Evolutionary conservation across 2,113 vertebrate species (phyloP).

Genomic region (Oreochromis niloticus): DNA sequence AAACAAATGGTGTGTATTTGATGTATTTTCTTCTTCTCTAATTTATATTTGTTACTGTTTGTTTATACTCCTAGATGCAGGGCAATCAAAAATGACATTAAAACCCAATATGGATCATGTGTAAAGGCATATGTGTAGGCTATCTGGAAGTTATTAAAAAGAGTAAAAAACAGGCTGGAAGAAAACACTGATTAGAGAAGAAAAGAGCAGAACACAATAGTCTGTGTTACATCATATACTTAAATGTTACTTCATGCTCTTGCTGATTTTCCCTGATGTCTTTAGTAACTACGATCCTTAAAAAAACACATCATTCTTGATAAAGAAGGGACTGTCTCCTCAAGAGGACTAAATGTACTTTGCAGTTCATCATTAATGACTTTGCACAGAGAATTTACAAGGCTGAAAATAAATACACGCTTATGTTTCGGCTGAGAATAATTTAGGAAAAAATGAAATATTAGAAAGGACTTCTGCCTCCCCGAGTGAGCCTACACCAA

Average conservation of each 20-base stretch:
- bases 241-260: not conserved
- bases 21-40: not conserved
- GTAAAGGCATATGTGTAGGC: not conserved
- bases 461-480: not conserved
- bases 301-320: not conserved
- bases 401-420: not conserved
- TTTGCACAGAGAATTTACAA: not conserved
- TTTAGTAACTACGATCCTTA: not conserved
- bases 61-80: not conserved
- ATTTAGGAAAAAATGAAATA: not conserved
- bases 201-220: not conserved
- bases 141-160: not conserved
- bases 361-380: not conserved
- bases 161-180: not conserved
- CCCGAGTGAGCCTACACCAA: not conserved
- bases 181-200: not conserved
- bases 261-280: not conserved
- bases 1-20: not conserved
- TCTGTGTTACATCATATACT: not conserved
- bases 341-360: not conserved
- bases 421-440: not conserved
- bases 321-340: not conserved
- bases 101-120: not conserved
- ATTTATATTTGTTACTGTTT: not conserved
- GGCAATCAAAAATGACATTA: not conserved